Conservation (phyloP, 2,888 invertebrate species). For the Athalia rosae region DNA sequence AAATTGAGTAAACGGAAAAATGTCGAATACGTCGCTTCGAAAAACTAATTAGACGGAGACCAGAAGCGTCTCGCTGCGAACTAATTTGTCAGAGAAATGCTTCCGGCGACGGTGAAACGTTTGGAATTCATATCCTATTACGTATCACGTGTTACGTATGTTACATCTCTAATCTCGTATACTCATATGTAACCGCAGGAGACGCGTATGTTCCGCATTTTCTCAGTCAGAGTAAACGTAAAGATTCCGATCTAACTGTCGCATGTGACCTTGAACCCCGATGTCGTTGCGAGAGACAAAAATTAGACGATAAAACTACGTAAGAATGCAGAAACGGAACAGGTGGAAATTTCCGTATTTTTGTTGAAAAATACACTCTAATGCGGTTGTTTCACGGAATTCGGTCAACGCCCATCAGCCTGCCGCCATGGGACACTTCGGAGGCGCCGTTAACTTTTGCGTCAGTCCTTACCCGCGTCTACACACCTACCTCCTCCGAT, state of each 20-base stretch:
- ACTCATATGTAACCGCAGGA: constrained; percentile 11
- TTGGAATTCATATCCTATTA: neutral
- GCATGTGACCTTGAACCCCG: neutral
- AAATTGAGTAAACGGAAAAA: no score
- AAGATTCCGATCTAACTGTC: constrained; percentile 10
- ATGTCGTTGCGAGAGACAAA: neutral
- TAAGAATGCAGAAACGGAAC: no score
- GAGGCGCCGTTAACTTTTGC: constrained; percentile 39
- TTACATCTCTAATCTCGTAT: no score
- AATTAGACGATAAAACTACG: no score
- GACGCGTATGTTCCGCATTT: neutral
- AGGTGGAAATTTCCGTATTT: no score
- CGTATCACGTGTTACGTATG: neutral
- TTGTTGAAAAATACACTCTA: neutral
- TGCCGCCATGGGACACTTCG: neutral
- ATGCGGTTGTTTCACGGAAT: constrained; percentile 1
- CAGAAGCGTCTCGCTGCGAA: neutral
- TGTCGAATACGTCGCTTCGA: no score
- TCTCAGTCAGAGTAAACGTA: neutral
- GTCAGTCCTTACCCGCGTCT: constrained; percentile 27
- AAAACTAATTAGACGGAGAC: no score
- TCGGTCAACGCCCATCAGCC: constrained; percentile 5
- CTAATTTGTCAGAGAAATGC: neutral
- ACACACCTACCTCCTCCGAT: constrained; percentile 31
- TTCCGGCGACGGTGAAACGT: no score